These are phyloP conservation scores for Smithornis capensis DNA, from an alignment of 2,113 vertebrate genomes.

Conservation along the genomic window DNA sequence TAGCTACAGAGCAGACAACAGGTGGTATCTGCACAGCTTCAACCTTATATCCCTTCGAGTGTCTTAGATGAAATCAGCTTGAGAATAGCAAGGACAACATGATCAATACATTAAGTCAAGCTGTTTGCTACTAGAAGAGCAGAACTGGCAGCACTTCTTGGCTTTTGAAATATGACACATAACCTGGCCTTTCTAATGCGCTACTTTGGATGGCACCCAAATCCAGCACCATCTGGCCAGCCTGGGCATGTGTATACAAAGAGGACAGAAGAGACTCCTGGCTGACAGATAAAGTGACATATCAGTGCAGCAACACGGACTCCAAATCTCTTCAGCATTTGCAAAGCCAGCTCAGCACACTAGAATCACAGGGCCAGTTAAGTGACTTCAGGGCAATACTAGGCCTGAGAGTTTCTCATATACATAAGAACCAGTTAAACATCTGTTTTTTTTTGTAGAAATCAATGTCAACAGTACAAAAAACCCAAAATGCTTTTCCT, in stretches of 20 bases:
- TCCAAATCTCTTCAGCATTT: neutral
- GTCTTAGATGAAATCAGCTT: neutral
- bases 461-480: neutral
- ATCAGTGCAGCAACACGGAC: neutral
- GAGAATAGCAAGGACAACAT: neutral
- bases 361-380: neutral
- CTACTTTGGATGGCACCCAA: conserved; percentile 42
- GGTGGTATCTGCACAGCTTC: neutral
- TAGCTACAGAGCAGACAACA: neutral
- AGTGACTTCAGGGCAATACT: neutral
- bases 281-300: neutral
- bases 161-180: conserved; percentile 35
- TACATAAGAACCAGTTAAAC: neutral
- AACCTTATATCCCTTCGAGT: neutral
- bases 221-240: conserved; percentile 40
- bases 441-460: neutral
- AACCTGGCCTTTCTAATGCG: conserved; percentile 22
- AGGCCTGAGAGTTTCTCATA: neutral
- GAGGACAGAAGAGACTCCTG: conserved; percentile 20
- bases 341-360: neutral
- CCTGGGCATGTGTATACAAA: neutral
- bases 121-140: conserved; percentile 6
- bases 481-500: neutral
- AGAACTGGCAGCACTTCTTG: conserved; percentile 34
- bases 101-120: conserved; percentile 39